Percentiles rank a stretch among this genome's conserved stretches.
Evolutionary conservation across 2,888 invertebrate genomes (phyloP).

Genomic region (Napeogenes sylphis): DNA sequence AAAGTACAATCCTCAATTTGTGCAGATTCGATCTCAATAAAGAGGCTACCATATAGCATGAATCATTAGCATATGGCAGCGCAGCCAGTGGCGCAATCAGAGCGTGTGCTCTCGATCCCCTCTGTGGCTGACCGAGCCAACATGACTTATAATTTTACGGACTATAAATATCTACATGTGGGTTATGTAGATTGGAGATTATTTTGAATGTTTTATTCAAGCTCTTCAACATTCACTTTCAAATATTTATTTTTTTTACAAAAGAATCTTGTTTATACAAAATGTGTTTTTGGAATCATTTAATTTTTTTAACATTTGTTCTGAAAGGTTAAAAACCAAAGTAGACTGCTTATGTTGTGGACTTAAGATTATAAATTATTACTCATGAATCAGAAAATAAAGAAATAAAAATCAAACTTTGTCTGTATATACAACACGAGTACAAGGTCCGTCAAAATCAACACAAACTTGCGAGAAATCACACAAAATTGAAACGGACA

Average conservation of each 20-base stretch:
- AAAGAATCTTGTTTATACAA: not conserved
- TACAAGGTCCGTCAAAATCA: constrained; percentile 22
- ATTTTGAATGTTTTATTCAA: not conserved
- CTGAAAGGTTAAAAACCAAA: no score
- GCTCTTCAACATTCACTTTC: constrained; percentile 3
- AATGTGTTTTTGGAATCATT: no score
- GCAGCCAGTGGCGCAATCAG: constrained; percentile 29
- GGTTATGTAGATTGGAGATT: constrained; percentile 3
- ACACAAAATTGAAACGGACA: constrained; percentile 15
- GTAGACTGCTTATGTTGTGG: no score
- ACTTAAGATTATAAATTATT: no score
- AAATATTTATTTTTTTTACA: not conserved
- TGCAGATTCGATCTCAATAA: no score
- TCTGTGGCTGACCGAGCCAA: constrained; percentile 8
- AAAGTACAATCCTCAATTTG: no score
- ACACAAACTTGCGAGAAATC: constrained; percentile 26
- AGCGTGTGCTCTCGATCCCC: constrained; percentile 30
- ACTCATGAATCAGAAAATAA: not conserved
- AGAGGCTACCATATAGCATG: not conserved
- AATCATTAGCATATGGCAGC: constrained; percentile 24
- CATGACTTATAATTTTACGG: not conserved
- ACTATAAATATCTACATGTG: not conserved
- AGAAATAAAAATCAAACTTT: not conserved
- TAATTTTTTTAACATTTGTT: no score
- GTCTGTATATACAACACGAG: constrained; percentile 11